phyloP scores from a whole-genome alignment of 2,797 vertebrate genomes.

The Gila robusta region DNA sequence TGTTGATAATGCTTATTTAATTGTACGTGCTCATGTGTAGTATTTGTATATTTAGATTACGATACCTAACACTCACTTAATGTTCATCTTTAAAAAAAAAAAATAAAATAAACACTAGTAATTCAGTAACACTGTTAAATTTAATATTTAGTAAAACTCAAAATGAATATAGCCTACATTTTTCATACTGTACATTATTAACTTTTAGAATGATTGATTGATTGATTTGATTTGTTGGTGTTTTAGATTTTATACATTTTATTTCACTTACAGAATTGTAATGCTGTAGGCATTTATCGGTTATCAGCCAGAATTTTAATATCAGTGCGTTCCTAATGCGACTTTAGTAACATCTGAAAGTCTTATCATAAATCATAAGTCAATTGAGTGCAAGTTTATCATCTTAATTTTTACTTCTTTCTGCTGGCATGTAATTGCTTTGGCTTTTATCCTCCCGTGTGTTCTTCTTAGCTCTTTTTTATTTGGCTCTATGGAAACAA shows the following conservation, averaged over 20 bases:
- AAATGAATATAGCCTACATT: too few relatives aligned
- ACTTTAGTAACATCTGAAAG: background rate
- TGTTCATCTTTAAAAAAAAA: background rate
- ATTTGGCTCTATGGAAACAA: slow-evolving; percentile 48
- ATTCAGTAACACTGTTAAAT: background rate
- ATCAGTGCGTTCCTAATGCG: background rate
- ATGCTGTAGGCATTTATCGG: background rate
- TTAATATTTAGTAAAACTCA: background rate
- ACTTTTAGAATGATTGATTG: background rate
- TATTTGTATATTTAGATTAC: background rate
- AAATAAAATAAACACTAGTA: background rate
- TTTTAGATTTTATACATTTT: background rate
- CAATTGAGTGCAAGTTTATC: background rate
- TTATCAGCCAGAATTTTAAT: background rate
- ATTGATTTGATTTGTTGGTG: background rate
- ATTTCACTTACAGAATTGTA: background rate
- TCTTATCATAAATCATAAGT: background rate
- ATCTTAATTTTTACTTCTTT: background rate
- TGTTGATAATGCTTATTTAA: background rate
- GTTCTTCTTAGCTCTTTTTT: background rate
- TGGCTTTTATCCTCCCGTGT: background rate
- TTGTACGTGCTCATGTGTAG: background rate
- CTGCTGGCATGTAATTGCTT: background rate
- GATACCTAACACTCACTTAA: background rate
- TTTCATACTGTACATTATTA: too few relatives aligned